Evolutionary conservation across 2,113 vertebrate genomes (phyloP).

Genomic region (Malurus alboscapulatus): DNA sequence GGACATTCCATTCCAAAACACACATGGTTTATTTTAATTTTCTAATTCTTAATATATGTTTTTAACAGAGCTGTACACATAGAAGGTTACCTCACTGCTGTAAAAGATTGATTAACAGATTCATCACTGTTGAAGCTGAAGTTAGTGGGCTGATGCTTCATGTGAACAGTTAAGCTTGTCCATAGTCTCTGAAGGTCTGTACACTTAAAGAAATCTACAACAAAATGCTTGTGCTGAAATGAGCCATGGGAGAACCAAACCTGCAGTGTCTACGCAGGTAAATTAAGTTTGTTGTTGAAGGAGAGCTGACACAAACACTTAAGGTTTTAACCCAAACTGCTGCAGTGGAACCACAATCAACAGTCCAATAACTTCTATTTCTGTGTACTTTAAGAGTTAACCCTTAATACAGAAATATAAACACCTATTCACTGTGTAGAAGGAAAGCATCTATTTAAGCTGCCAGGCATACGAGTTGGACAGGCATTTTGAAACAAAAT

Average conservation of each 20-base stretch:
- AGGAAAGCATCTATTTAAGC: not conserved
- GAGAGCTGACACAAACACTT: not conserved
- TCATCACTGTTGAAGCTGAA: not conserved
- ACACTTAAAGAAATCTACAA: not conserved
- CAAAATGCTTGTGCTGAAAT: not conserved
- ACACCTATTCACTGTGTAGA: not conserved
- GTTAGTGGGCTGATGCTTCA: not conserved
- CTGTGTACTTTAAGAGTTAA: not conserved
- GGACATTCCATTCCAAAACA: not conserved
- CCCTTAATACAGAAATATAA: not conserved
- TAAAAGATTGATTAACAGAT: not conserved
- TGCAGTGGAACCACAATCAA: not conserved
- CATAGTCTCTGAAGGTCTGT: not conserved
- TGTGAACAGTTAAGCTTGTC: not conserved
- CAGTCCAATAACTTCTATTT: not conserved
- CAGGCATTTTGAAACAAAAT: not conserved
- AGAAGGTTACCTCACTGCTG: not conserved
- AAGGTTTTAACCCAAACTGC: not conserved
- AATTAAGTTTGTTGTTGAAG: not conserved
- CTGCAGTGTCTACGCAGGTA: not conserved
- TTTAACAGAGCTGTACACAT: not conserved
- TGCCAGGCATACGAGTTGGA: not conserved
- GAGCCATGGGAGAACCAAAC: not conserved
- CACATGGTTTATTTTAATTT: not conserved
- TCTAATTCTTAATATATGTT: not conserved